Conservation (phyloP, 2,888 invertebrate genomes). For the Coelinius sp. region DNA sequence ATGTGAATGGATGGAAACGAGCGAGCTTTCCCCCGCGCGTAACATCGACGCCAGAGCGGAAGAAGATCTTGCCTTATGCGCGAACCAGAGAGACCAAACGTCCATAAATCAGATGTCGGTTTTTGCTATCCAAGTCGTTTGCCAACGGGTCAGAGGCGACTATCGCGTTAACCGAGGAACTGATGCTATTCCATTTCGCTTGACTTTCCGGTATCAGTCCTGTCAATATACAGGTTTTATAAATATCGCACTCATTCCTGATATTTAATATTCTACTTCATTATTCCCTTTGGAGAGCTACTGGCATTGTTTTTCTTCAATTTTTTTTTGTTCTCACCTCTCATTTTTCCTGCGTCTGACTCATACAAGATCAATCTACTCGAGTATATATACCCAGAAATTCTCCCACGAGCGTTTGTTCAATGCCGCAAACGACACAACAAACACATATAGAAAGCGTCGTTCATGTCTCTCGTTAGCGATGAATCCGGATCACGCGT, state of each 20-base stretch:
- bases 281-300: not conserved
- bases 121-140: conserved; percentile 63
- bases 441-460: conserved; percentile 33
- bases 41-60: conserved; percentile 51
- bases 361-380: conserved; percentile 43
- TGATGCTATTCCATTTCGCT: conserved; percentile 28
- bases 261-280: conserved; percentile 16
- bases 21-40: conserved; percentile 46
- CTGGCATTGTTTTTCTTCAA: too few relatives aligned
- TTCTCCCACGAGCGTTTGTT: conserved; percentile 32
- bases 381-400: conserved; percentile 19
- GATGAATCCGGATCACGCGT: conserved; percentile 47
- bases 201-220: conserved; percentile 36
- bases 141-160: conserved; percentile 35
- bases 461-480: conserved; percentile 22
- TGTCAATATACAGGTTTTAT: conserved; percentile 11
- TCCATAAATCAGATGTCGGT: conserved; percentile 65
- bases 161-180: conserved; percentile 8
- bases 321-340: conserved; percentile 9
- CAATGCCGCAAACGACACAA: conserved; percentile 11
- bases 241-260: not conserved
- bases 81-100: conserved; percentile 41
- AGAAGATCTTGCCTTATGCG: conserved; percentile 56
- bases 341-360: conserved; percentile 35
- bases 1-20: conserved; percentile 31